Evolutionary conservation across 2,888 invertebrate species (phyloP), one percentile per base, ranked within the genome.

Genomic region (Mylabris sibirica): DNA sequence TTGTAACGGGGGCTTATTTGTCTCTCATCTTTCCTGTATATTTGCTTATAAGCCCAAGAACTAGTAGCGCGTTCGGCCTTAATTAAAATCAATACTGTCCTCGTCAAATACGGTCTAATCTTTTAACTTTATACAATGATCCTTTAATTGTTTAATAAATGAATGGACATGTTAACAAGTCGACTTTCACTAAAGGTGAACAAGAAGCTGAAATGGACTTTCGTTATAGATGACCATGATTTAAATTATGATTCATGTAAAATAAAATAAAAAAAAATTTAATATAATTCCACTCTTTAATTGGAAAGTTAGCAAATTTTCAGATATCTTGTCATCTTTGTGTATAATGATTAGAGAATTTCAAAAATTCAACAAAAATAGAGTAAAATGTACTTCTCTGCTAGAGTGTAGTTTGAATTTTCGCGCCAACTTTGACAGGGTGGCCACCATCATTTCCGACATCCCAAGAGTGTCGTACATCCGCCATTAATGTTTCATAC

Each of bases 381-480:
- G 17, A 4, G 3, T 12, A 17, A n/a, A n/a, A 17, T 22, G 49
- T 53, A 9, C 9, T 6, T 44, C 3, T 49, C 20, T 4, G 3
- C 6, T 8, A n/a, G 49, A 22, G 3, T 22, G 3, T 11, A 20
- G 22, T 57, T 57, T 22, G 12, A 57, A 24, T 24, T 24, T 57
- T 57, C 12, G 57, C 57, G 57, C 57, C 53, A 24, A 14, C 9
- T 24, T 12, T 22, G 24, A 57, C 57, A 57, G 57, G 57, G 57
- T n/a, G n/a, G n/a, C n/a, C n/a, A n/a, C 9, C 57, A 14, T 22
- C 57, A 57, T 20, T 57, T 57, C 57, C 57, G 57, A 57, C 57
- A 57, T 57, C 12, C 20, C 57, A 57, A 57, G 57, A 57, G 24
- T 22, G 24, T 57, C 57, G 24, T 57, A 22, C 14, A 12, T 57